Percentiles rank a stretch among this genome's conserved stretches.
phyloP scores from a whole-genome alignment of 2,797 vertebrate genomes.

The Brachyalestes nurse region DNA sequence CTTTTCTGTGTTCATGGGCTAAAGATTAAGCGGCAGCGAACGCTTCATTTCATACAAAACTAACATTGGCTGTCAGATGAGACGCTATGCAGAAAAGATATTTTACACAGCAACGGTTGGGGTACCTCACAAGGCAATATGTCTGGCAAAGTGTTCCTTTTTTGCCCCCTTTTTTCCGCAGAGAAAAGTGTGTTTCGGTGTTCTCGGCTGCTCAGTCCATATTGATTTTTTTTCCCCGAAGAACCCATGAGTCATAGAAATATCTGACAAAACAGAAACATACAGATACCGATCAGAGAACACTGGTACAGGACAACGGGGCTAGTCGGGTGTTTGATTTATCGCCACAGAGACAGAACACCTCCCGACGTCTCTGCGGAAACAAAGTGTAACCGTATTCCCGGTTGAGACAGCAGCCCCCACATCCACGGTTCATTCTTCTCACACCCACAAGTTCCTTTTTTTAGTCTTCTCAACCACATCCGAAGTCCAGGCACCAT shows the following conservation, averaged over 20 bases:
- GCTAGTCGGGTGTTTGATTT: conserved; percentile 39
- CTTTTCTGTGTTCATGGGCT: conserved; percentile 18
- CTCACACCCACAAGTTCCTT: conserved; percentile 24
- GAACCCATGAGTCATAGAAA: conserved; percentile 53
- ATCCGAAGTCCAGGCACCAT: conserved; percentile 37
- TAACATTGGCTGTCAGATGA: conserved; percentile 35
- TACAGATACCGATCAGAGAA: conserved; percentile 41
- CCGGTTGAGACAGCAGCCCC: conserved; percentile 26
- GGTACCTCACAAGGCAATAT: conserved; percentile 30
- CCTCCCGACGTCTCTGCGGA: conserved; percentile 34
- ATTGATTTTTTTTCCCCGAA: conserved; percentile 41
- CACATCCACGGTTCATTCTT: conserved; percentile 14
- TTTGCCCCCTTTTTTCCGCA: not conserved
- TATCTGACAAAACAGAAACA: conserved; percentile 51
- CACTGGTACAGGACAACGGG: conserved; percentile 27
- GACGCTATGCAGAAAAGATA: conserved; percentile 49
- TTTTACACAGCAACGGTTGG: conserved; percentile 55
- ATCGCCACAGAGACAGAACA: conserved; percentile 26
- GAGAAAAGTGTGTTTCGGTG: not conserved
- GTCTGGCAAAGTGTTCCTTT: conserved; percentile 27
- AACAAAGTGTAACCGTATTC: conserved; percentile 32
- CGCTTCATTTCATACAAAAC: conserved; percentile 21
- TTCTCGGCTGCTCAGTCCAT: conserved; percentile 41
- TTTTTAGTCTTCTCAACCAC: conserved; percentile 15
- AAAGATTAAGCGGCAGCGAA: not conserved